These are phyloP conservation scores for Tamias sibiricus DNA, from an alignment of 2,113 vertebrate species.

Conservation along the genomic window DNA sequence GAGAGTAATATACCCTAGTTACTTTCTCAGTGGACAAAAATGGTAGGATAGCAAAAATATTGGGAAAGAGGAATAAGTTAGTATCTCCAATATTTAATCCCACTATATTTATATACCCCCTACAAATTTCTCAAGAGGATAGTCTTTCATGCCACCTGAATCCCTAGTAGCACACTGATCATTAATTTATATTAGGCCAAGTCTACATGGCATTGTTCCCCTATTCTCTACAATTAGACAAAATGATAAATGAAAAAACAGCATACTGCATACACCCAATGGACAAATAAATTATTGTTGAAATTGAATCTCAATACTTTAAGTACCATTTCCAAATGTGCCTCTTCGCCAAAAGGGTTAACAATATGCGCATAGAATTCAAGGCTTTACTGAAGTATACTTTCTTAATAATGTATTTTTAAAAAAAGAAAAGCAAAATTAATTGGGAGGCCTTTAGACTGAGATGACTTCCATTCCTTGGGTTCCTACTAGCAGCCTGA, in stretches of 20 bases:
- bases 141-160: constrained; percentile 32
- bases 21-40: not conserved
- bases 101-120: not conserved
- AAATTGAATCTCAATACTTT: constrained; percentile 16
- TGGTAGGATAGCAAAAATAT: constrained; percentile 36
- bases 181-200: not conserved
- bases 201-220: not conserved
- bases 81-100: constrained; percentile 32
- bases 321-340: constrained; percentile 27
- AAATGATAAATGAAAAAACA: constrained; percentile 45
- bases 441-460: not conserved
- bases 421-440: not conserved
- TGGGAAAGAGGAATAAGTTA: not conserved
- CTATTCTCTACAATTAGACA: constrained; percentile 21
- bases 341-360: constrained; percentile 12
- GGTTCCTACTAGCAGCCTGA: not conserved
- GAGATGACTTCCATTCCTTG: not conserved
- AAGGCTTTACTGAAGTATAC: not conserved
- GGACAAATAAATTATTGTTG: constrained; percentile 8
- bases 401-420: not conserved
- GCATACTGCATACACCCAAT: not conserved
- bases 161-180: not conserved
- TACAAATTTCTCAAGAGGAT: constrained; percentile 1
- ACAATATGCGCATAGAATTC: not conserved
- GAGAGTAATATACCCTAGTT: not conserved